A percentile compares a stretch with the other conserved stretches of the same genome.
These are phyloP conservation scores for Campylorhamphus procurvoides DNA, from an alignment of 2,113 vertebrate genomes.

Conservation along the genomic window DNA sequence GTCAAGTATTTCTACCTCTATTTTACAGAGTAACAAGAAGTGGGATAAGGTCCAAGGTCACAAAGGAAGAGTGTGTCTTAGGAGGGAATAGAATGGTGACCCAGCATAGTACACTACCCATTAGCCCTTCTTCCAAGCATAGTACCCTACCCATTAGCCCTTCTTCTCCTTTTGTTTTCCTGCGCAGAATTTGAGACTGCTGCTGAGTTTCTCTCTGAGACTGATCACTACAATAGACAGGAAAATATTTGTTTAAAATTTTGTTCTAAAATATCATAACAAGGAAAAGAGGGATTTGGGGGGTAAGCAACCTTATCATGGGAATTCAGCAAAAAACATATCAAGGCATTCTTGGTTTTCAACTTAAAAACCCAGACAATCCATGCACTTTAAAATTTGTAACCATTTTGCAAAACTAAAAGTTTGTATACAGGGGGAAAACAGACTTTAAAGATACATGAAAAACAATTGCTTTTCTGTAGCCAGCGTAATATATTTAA, in stretches of 20 bases:
- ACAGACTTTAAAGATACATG: background rate
- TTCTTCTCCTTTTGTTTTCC: background rate
- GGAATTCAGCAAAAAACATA: constrained; percentile 4
- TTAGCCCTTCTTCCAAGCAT: background rate
- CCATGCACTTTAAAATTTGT: background rate
- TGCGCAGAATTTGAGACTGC: background rate
- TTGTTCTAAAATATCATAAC: background rate
- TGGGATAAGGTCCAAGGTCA: background rate
- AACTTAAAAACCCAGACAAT: background rate
- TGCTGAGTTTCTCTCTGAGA: background rate
- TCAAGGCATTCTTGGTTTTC: constrained; percentile 8
- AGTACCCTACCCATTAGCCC: background rate
- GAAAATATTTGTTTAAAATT: background rate
- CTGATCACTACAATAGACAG: background rate
- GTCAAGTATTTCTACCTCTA: background rate
- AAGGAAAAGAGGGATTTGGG: background rate
- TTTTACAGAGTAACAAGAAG: constrained; percentile 11
- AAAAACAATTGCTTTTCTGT: background rate
- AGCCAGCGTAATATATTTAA: background rate
- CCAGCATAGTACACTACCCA: background rate
- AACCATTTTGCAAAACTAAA: constrained; percentile 20
- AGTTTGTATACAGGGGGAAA: background rate
- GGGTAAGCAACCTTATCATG: background rate
- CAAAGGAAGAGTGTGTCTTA: background rate
- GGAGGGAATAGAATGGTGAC: background rate